Conservation (phyloP, 2,797 vertebrate genomes). For the Coregonus ussuriensis region DNA sequence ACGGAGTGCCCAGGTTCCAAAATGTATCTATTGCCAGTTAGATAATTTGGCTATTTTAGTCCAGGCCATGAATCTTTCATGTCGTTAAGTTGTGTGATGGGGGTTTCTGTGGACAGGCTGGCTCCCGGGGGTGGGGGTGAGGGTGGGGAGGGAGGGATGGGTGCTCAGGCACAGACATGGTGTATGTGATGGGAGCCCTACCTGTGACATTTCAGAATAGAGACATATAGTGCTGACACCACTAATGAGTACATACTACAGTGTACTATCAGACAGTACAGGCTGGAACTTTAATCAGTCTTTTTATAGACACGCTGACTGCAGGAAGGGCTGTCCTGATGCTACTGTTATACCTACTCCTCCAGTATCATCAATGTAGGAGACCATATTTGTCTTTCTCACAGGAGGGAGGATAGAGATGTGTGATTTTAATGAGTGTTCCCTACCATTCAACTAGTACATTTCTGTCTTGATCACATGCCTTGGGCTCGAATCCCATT, state of each 20-base stretch:
- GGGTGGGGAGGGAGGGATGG: background rate
- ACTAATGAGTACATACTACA: slow-evolving; percentile 29
- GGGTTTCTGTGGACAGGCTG: slow-evolving; percentile 42
- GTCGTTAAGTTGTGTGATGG: slow-evolving; percentile 61
- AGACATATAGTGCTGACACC: slow-evolving; percentile 32
- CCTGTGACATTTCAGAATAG: slow-evolving; percentile 49
- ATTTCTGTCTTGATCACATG: slow-evolving; percentile 13
- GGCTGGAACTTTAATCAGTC: background rate
- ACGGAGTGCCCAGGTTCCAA: slow-evolving; percentile 45
- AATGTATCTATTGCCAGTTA: slow-evolving; percentile 55
- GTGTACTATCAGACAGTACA: background rate
- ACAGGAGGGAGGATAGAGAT: slow-evolving; percentile 17
- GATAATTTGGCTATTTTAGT: slow-evolving; percentile 66
- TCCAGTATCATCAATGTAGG: slow-evolving; percentile 12
- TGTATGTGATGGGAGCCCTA: slow-evolving; percentile 45
- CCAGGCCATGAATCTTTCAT: slow-evolving; percentile 60
- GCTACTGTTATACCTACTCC: background rate
- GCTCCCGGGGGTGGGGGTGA: slow-evolving; percentile 13
- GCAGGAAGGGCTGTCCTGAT: background rate
- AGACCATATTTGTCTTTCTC: slow-evolving; percentile 23
- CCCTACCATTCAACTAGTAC: slow-evolving; percentile 28
- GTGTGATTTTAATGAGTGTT: slow-evolving; percentile 54
- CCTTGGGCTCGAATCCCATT: slow-evolving; percentile 37
- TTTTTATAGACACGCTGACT: slow-evolving; percentile 24
- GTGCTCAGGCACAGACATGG: slow-evolving; percentile 43